Evolutionary conservation across 1,140 invertebrate species (phyloP).

Genomic region (Neoseiulus cucumeris): DNA sequence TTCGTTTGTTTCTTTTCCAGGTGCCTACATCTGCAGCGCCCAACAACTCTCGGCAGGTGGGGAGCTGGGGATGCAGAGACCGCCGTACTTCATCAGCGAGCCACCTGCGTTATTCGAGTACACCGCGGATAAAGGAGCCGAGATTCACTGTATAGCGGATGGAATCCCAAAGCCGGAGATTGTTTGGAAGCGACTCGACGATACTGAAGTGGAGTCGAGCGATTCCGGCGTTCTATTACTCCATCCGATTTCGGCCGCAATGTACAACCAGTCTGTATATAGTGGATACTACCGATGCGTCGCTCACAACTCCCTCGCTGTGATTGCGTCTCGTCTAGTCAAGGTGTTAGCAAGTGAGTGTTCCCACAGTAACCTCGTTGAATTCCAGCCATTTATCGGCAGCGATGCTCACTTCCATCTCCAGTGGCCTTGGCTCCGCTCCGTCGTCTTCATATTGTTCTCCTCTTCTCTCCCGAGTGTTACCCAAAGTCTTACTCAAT

Average conservation of each 20-base stretch:
- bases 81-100: conserved; percentile 5
- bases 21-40: not conserved
- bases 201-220: not conserved
- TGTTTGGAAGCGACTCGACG: not conserved
- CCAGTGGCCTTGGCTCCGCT: no score
- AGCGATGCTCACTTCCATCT: no score
- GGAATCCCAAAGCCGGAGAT: not conserved
- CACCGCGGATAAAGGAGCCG: conserved; percentile 4
- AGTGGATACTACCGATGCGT: conserved; percentile 5
- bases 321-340: conserved; percentile 4
- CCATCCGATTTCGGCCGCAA: not conserved
- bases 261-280: conserved; percentile 8
- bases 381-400: no score
- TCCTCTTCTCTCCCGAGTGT: no score
- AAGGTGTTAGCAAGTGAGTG: conserved; percentile 10
- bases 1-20: not conserved
- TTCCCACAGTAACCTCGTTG: no score
- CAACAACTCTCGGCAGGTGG: not conserved
- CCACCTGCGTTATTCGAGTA: not conserved
- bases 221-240: not conserved
- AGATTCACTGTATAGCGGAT: not conserved
- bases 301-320: not conserved
- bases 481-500: no score
- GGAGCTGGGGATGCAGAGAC: not conserved
- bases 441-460: no score